These are phyloP conservation scores for Rotaria magnacalcarata DNA, from an alignment of 2,888 invertebrate genomes.

Conservation along the genomic window DNA sequence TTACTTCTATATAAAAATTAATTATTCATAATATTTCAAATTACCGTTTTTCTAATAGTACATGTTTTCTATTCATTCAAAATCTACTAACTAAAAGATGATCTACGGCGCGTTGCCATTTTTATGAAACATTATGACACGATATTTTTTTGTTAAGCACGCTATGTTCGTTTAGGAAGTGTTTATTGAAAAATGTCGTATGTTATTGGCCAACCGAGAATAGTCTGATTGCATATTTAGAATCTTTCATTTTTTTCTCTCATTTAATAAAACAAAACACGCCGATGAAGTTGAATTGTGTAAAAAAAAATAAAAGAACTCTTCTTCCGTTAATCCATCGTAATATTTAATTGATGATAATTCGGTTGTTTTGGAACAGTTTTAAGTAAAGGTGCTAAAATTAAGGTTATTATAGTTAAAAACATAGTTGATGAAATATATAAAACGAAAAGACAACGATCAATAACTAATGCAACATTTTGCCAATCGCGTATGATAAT, in stretches of 20 bases:
- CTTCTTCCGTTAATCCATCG: background rate
- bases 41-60: no score
- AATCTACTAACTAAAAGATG: no score
- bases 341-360: background rate
- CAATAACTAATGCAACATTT: constrained; percentile 12
- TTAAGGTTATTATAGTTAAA: background rate
- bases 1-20: no score
- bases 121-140: no score
- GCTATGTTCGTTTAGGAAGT: background rate
- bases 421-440: background rate
- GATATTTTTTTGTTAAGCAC: no score
- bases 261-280: background rate
- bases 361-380: background rate
- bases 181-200: background rate
- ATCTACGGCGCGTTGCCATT: no score
- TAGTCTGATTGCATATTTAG: no score
- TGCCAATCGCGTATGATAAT: background rate
- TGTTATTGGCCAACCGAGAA: background rate
- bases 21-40: no score
- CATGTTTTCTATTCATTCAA: no score
- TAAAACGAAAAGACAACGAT: background rate
- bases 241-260: background rate
- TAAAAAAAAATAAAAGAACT: background rate
- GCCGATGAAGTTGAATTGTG: background rate
- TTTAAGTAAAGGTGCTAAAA: constrained; percentile 15